A percentile compares a stretch with the other conserved stretches of the same genome.
phyloP scores from a whole-genome alignment of 2,888 invertebrate genomes.

The Leistus spinibarbis region DNA sequence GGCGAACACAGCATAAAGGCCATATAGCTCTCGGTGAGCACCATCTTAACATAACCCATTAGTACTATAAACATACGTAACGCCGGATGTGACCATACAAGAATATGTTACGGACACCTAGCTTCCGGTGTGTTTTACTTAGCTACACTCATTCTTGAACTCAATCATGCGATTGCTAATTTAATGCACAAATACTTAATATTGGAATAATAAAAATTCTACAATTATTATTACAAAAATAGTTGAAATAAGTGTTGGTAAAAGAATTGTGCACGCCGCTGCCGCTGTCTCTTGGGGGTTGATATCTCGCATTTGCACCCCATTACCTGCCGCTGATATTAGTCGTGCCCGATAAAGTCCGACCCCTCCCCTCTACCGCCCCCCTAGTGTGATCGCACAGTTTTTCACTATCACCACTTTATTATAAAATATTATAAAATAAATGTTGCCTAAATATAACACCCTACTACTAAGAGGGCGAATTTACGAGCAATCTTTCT shows the following conservation, averaged over 20 bases:
- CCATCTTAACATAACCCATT: neutral
- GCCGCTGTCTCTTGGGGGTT: constrained; percentile 37
- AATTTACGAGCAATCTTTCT: no score
- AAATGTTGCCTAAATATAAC: no score
- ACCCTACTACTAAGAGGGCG: no score
- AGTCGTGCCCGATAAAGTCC: constrained; percentile 42
- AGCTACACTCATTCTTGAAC: no score
- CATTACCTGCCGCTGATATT: constrained; percentile 56
- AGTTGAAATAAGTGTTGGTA: neutral
- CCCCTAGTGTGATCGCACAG: neutral
- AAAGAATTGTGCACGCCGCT: constrained; percentile 11
- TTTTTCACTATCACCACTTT: neutral
- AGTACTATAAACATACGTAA: neutral
- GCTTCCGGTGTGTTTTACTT: neutral
- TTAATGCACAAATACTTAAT: no score
- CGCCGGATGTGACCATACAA: no score
- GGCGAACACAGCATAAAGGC: neutral
- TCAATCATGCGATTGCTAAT: no score
- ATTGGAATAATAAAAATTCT: no score
- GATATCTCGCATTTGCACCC: constrained; percentile 56
- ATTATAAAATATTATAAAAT: neutral
- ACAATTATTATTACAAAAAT: no score
- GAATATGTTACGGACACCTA: neutral
- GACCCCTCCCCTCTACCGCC: neutral
- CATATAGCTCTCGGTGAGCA: neutral